Evolutionary conservation across 2,113 vertebrate genomes (phyloP).

Genomic region (Catagonus wagneri): DNA sequence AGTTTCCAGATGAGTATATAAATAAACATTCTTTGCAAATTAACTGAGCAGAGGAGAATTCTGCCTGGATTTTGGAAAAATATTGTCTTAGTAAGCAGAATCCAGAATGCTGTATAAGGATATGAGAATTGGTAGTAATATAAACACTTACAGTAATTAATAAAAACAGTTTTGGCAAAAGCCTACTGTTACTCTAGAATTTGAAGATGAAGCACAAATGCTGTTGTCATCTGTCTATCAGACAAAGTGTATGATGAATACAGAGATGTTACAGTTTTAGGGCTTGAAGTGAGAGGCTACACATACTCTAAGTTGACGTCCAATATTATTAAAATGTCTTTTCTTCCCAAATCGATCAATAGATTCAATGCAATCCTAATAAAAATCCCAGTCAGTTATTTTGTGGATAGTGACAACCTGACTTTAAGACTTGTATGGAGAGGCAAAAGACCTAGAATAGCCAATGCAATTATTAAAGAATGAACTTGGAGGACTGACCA

Average conservation of each 20-base stretch:
- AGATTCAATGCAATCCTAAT: neutral
- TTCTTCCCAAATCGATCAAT: neutral
- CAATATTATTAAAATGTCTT: neutral
- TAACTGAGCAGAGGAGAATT: neutral
- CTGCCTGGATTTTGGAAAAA: constrained; percentile 42
- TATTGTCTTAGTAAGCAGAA: constrained; percentile 11
- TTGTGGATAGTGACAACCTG: neutral
- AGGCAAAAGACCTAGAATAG: neutral
- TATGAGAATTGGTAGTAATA: neutral
- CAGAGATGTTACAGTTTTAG: neutral
- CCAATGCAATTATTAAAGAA: neutral
- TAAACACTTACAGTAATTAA: neutral
- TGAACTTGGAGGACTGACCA: neutral
- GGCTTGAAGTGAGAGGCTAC: neutral
- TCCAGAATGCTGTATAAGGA: neutral
- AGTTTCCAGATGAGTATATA: constrained; percentile 30
- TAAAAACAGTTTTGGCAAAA: neutral
- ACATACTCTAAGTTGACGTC: neutral
- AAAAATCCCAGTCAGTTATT: neutral
- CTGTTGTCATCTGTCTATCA: neutral
- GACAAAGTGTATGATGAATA: neutral
- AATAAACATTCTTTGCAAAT: constrained; percentile 46
- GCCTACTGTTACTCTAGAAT: neutral
- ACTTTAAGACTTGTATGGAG: neutral
- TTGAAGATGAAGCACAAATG: neutral